Percentiles rank a stretch among this genome's conserved stretches.
These are phyloP conservation scores for Danaus plexippus DNA, from an alignment of 1,140 invertebrate genomes.

Conservation along the genomic window DNA sequence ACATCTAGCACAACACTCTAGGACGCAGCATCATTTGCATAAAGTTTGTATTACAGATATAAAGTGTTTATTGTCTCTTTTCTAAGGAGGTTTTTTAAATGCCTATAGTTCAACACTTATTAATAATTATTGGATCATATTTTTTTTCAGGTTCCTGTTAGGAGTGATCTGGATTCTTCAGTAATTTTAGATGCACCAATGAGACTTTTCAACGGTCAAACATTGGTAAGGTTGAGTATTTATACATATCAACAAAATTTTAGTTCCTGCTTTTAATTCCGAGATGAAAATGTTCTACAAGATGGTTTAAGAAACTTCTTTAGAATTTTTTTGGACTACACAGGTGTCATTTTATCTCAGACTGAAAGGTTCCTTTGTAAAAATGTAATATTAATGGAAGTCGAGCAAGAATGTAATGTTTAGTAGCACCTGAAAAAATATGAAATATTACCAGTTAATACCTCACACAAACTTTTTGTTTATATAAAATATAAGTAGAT, in stretches of 20 bases:
- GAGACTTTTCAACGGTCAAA: constrained; percentile 44
- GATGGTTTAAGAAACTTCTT: no score
- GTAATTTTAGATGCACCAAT: constrained; percentile 50
- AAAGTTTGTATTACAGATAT: constrained; percentile 31
- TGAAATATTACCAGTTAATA: no score
- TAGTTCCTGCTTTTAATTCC: background rate
- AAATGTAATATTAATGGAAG: no score
- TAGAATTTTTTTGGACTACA: no score
- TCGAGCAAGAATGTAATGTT: no score
- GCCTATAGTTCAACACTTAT: no score
- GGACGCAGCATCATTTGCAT: constrained; percentile 33
- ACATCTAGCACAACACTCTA: constrained; percentile 38
- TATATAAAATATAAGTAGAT: no score
- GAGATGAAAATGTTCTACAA: no score
- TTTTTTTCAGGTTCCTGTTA: constrained; percentile 33
- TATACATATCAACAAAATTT: background rate
- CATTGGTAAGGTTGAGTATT: constrained; percentile 36
- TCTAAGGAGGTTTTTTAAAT: background rate
- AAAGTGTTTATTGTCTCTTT: constrained; percentile 9
- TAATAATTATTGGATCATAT: background rate
- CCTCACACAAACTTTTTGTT: no score
- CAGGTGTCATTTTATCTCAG: no score
- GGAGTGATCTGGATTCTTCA: constrained; percentile 47
- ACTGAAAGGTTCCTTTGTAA: no score
- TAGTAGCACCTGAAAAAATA: no score